Percentiles rank a stretch among this genome's conserved stretches.
These are phyloP conservation scores for Cephus pulcher DNA, from an alignment of 2,888 invertebrate species.

Conservation along the genomic window DNA sequence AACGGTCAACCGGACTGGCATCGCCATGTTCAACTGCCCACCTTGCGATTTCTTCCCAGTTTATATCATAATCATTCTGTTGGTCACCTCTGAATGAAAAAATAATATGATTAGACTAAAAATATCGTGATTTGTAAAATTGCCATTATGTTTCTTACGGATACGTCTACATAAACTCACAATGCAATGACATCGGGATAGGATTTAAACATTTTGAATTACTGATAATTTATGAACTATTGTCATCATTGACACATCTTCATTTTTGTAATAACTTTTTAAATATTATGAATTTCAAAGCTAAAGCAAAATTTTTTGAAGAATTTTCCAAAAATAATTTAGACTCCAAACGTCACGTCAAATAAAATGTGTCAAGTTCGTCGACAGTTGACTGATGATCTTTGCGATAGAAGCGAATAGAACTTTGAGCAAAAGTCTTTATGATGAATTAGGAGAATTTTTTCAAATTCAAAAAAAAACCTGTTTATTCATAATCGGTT, in stretches of 20 bases:
- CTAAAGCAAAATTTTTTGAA: background rate
- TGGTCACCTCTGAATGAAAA: background rate
- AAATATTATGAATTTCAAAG: background rate
- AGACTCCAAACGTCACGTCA: background rate
- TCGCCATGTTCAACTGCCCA: conserved; percentile 18
- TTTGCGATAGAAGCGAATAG: background rate
- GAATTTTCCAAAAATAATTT: background rate
- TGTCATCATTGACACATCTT: background rate
- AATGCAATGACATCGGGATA: background rate
- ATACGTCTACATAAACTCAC: background rate
- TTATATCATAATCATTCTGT: background rate
- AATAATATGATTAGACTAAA: background rate
- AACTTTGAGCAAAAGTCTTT: background rate
- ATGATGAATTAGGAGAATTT: background rate
- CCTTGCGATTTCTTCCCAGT: conserved; percentile 19
- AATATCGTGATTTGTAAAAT: background rate
- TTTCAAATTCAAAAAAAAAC: background rate
- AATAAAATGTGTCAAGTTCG: background rate
- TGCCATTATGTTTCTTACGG: background rate
- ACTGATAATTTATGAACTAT: background rate
- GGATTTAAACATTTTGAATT: background rate
- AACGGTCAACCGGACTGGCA: background rate
- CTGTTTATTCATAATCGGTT: background rate
- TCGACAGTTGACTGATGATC: conserved; percentile 2
- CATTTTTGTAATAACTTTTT: background rate